Percentiles rank a stretch among this genome's conserved stretches.
These are phyloP conservation scores for Trematomus bernacchii DNA, from an alignment of 2,797 vertebrate genomes.

Conservation along the genomic window DNA sequence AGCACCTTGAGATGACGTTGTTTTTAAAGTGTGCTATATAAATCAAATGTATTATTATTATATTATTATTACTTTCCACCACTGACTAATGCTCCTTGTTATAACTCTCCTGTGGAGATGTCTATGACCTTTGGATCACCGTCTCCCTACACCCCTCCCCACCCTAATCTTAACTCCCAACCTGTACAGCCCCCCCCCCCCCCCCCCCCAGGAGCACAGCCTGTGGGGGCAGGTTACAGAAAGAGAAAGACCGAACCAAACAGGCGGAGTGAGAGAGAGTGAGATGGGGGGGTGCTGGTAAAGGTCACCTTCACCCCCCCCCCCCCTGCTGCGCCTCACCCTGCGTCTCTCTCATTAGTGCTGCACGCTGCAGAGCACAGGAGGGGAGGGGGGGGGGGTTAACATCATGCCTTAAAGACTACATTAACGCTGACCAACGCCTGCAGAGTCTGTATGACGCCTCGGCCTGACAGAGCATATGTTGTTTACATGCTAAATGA, in stretches of 20 bases:
- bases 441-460: slow-evolving; percentile 26
- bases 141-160: slow-evolving; percentile 29
- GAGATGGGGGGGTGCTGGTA: slow-evolving; percentile 45
- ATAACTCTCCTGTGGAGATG: slow-evolving; percentile 33
- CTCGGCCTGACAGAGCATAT: slow-evolving; percentile 56
- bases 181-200: slow-evolving; percentile 38
- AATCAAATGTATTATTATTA: too few species aligned
- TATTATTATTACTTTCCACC: too few species aligned
- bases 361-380: slow-evolving; percentile 27
- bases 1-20: too few species aligned
- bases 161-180: slow-evolving; percentile 57
- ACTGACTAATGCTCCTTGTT: neutral
- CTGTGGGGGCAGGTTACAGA: slow-evolving; percentile 21
- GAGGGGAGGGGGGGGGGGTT: slow-evolving; percentile 29
- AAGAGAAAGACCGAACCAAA: slow-evolving; percentile 10
- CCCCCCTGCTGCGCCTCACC: slow-evolving; percentile 25
- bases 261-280: slow-evolving; percentile 13
- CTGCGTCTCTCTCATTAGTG: slow-evolving; percentile 65
- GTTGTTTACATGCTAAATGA: slow-evolving; percentile 62
- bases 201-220: slow-evolving; percentile 23
- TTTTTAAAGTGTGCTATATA: too few species aligned
- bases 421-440: slow-evolving; percentile 22
- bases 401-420: slow-evolving; percentile 61
- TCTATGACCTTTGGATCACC: slow-evolving; percentile 53
- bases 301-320: slow-evolving; percentile 70